A percentile compares a stretch with the other conserved stretches of the same genome.
Conservation (phyloP, 2,113 vertebrate genomes). For the Grallaria varia region DNA sequence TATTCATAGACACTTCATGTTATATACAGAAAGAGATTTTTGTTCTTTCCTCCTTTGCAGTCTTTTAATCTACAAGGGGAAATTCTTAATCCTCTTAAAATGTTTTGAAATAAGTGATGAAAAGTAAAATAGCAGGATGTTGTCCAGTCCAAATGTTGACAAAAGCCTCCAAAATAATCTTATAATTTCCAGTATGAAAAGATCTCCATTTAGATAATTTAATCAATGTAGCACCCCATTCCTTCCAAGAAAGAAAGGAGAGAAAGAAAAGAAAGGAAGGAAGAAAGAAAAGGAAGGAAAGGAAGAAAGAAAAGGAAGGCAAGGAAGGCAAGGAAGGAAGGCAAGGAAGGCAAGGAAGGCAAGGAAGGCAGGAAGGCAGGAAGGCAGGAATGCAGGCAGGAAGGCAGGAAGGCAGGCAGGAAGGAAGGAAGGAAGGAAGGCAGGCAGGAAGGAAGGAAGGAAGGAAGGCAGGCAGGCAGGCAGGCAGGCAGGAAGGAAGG, state of each 20-base stretch:
- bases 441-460: rapidly evolving
- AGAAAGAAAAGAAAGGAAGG: too few relatives aligned
- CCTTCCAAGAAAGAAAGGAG: rapidly evolving
- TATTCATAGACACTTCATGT: not conserved
- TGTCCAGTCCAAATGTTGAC: not conserved
- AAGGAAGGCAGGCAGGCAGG: too few relatives aligned
- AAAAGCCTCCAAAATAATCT: not conserved
- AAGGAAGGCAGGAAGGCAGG: rapidly evolving
- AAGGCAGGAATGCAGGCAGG: too few relatives aligned
- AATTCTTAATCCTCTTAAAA: not conserved
- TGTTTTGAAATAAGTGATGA: not conserved
- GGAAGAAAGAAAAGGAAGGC: too few relatives aligned
- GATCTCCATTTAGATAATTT: not conserved
- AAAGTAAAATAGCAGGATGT: not conserved
- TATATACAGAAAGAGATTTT: not conserved
- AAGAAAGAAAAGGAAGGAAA: too few relatives aligned
- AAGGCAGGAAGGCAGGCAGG: not conserved
- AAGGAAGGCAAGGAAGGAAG: too few relatives aligned
- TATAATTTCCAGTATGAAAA: not conserved
- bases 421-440: too few relatives aligned
- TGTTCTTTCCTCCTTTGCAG: not conserved
- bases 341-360: too few relatives aligned
- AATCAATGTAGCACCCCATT: rapidly evolving
- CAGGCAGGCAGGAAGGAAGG: too few relatives aligned
- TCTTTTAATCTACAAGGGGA: not conserved